Evolutionary conservation across 2,797 vertebrate genomes (phyloP).

Genomic region (Gymnocypris eckloni): DNA sequence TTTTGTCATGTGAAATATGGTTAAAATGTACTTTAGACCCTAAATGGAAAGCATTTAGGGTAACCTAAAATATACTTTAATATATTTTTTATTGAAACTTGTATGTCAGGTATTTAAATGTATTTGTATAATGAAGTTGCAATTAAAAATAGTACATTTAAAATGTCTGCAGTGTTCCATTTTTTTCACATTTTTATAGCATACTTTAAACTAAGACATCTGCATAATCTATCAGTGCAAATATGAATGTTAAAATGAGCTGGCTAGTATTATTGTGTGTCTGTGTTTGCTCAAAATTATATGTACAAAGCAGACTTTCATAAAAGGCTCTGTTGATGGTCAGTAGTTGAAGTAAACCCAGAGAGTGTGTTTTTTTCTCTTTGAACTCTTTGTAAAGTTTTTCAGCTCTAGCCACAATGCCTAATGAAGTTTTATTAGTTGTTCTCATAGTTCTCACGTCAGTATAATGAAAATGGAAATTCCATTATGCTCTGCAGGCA

Average conservation of each 20-base stretch:
- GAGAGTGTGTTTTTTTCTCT: slow-evolving; percentile 25
- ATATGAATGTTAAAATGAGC: background rate
- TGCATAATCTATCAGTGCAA: background rate
- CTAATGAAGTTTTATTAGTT: slow-evolving; percentile 30
- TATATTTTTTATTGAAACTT: background rate
- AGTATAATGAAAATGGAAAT: slow-evolving; percentile 69
- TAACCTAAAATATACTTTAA: background rate
- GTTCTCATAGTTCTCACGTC: slow-evolving; percentile 56
- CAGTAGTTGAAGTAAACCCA: slow-evolving; percentile 31
- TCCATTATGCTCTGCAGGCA: slow-evolving; percentile 64
- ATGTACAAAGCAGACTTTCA: slow-evolving; percentile 13
- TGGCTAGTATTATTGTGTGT: slow-evolving; percentile 14
- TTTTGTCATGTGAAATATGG: background rate
- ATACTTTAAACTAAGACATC: background rate
- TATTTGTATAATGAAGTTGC: background rate
- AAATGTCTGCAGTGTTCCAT: background rate
- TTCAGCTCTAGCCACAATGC: slow-evolving; percentile 21
- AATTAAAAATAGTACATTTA: background rate
- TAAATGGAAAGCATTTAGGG: background rate
- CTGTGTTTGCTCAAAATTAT: background rate
- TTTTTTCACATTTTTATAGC: background rate
- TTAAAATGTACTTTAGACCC: background rate
- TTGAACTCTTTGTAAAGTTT: slow-evolving; percentile 35
- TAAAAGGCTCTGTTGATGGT: slow-evolving; percentile 43
- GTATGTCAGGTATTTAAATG: background rate